Evolutionary conservation across 2,888 invertebrate genomes (phyloP).

Genomic region (Gastrophysa polygoni): DNA sequence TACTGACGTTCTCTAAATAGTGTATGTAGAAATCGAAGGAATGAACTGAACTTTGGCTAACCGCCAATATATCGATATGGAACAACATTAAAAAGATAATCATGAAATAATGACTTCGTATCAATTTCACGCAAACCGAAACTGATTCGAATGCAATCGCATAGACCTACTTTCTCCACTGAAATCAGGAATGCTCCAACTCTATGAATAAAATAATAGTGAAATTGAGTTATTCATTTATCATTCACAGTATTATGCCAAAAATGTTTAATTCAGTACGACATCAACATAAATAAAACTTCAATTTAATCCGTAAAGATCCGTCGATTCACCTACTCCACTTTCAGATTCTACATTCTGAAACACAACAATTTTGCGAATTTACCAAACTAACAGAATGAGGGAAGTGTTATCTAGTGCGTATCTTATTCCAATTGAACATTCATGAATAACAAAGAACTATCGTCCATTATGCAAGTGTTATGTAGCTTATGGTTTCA

Average conservation of each 20-base stretch:
- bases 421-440: not conserved
- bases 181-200: not conserved
- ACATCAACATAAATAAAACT: no score
- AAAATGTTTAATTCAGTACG: not conserved
- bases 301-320: not conserved
- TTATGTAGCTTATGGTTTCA: conserved; percentile 6
- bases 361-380: no score
- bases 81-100: no score
- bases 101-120: not conserved
- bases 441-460: not conserved
- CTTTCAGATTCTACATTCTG: no score
- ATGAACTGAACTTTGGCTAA: no score
- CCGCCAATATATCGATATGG: no score
- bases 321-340: not conserved
- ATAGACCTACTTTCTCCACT: not conserved
- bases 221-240: not conserved
- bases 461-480: conserved; percentile 1
- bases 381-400: no score
- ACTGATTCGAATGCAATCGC: not conserved
- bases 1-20: no score
- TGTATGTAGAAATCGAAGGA: no score
- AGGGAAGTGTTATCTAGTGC: not conserved
- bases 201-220: not conserved
- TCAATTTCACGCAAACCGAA: not conserved
- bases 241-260: not conserved